phyloP scores from a whole-genome alignment of 2,888 invertebrate species.

The Drosophila fungiperda region DNA sequence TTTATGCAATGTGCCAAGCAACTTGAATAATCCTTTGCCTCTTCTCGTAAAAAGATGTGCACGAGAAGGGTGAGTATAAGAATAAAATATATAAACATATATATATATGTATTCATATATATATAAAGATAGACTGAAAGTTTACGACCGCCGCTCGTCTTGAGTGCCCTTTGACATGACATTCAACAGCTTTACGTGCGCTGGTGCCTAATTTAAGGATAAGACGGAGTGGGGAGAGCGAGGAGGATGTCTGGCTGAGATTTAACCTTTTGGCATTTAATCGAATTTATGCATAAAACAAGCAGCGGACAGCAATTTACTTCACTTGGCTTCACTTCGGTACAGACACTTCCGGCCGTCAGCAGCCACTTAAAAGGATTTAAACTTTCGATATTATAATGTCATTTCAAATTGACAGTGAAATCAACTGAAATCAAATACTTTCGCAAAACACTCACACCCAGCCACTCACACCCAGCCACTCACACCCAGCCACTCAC shows the following conservation, averaged over 20 bases:
- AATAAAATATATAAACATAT: constrained; percentile 14
- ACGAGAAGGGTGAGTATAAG: constrained; percentile 33
- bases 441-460: constrained; percentile 17
- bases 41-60: constrained; percentile 62
- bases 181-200: constrained; percentile 80
- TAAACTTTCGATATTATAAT: constrained; percentile 76
- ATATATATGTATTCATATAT: constrained; percentile 4
- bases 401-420: constrained; percentile 76
- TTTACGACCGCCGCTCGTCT: constrained; percentile 65
- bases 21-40: constrained; percentile 74
- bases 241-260: constrained; percentile 37
- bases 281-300: constrained; percentile 81
- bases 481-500: background rate
- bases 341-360: constrained; percentile 49
- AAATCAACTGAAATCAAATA: constrained; percentile 72
- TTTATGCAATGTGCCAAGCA: constrained; percentile 73
- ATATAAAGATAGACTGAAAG: constrained; percentile 20
- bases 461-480: background rate
- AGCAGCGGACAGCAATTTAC: constrained; percentile 48
- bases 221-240: constrained; percentile 34
- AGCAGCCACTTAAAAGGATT: constrained; percentile 78
- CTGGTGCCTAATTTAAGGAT: constrained; percentile 82
- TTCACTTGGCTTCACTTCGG: constrained; percentile 29
- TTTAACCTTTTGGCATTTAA: constrained; percentile 80
- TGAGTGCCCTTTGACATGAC: constrained; percentile 74